phyloP scores from a whole-genome alignment of 1,140 invertebrate genomes.

The Oryzaephilus surinamensis region DNA sequence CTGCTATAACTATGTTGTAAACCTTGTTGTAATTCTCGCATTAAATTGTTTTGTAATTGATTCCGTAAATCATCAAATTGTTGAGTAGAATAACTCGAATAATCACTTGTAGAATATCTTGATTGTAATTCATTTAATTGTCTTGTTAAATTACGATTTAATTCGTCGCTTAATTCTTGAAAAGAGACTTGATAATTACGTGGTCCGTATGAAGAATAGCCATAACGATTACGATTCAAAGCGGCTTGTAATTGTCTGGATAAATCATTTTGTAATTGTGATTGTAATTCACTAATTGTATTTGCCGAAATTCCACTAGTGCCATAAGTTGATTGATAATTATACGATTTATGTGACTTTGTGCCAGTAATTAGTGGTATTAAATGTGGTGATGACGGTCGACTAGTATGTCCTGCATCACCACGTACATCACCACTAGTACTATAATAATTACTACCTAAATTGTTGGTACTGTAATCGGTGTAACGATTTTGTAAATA shows the following conservation, averaged over 20 bases:
- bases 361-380: neutral
- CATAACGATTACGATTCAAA: conserved; percentile 9
- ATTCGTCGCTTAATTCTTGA: conserved; percentile 21
- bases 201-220: too few species aligned
- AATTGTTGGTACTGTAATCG: conserved; percentile 1
- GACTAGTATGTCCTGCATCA: neutral
- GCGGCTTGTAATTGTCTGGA: conserved; percentile 23
- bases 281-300: conserved; percentile 15
- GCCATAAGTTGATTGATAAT: conserved; percentile 4
- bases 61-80: conserved; percentile 10
- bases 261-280: conserved; percentile 21
- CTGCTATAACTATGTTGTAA: conserved; percentile 17
- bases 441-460: neutral
- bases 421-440: neutral
- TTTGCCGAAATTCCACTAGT: conserved; percentile 2
- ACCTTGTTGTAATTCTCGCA: conserved; percentile 23
- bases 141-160: conserved; percentile 25
- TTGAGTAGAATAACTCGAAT: too few species aligned
- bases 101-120: neutral
- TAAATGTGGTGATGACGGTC: neutral
- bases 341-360: too few species aligned
- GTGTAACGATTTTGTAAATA: conserved; percentile 1
- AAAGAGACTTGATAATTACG: conserved; percentile 17
- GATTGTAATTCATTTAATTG: conserved; percentile 18
- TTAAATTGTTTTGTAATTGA: conserved; percentile 21